A percentile compares a stretch with the other conserved stretches of the same genome.
Evolutionary conservation across 2,113 vertebrate genomes (phyloP).

Genomic region (Pteronura brasiliensis): DNA sequence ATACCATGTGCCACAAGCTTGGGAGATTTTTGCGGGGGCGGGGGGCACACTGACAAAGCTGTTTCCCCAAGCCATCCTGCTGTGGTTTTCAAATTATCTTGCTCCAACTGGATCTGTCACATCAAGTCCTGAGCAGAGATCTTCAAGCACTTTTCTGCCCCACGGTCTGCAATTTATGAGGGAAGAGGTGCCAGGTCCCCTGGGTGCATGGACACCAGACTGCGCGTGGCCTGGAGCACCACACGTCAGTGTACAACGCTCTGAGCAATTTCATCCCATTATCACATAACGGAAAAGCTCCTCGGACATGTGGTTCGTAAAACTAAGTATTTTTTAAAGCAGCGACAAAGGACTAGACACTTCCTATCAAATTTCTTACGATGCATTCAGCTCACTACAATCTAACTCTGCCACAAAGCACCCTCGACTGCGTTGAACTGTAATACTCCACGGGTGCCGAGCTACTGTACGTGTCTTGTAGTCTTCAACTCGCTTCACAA

Average conservation of each 20-base stretch:
- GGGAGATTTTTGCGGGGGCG: background rate
- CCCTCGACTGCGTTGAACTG: background rate
- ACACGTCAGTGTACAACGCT: accelerated
- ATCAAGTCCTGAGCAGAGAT: background rate
- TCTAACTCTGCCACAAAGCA: background rate
- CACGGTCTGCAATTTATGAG: background rate
- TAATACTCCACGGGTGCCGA: background rate
- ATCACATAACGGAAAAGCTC: background rate
- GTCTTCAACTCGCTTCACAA: background rate
- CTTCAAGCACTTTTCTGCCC: background rate
- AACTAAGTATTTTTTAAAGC: slow-evolving; percentile 21
- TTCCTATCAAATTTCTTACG: background rate
- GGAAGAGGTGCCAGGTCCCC: background rate
- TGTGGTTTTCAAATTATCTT: background rate
- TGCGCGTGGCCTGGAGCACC: accelerated
- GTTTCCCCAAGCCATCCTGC: background rate
- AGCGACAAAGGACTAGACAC: background rate
- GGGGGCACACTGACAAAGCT: background rate
- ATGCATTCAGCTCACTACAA: background rate
- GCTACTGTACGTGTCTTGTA: background rate
- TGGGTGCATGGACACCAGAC: accelerated
- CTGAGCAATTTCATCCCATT: background rate
- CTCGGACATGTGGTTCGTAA: background rate
- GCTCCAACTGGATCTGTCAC: background rate
- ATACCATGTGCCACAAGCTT: background rate